Percentiles rank a stretch among this genome's conserved stretches.
Conservation (phyloP, 2,797 vertebrate genomes). For the Pseudocheirus occidentalis region DNA sequence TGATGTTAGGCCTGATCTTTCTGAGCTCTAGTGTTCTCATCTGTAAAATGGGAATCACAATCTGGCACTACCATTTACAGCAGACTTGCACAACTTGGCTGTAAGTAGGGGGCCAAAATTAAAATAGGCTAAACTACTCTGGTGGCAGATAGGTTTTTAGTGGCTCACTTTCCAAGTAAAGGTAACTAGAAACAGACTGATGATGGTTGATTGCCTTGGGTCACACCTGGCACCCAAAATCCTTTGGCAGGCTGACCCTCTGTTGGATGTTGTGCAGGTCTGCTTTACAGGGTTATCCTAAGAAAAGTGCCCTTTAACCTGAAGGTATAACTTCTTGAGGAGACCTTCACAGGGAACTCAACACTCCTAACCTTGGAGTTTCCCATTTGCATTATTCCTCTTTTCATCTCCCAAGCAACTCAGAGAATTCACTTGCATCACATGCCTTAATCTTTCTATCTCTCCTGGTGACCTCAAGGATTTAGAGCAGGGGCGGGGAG, state of each 20-base stretch:
- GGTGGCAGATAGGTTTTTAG: too few relatives aligned
- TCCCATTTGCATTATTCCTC: not conserved
- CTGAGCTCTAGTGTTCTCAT: not conserved
- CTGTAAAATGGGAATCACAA: not conserved
- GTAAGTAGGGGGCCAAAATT: too few relatives aligned
- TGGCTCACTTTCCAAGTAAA: too few relatives aligned
- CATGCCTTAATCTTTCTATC: not conserved
- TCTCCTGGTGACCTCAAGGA: not conserved
- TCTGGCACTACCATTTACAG: not conserved
- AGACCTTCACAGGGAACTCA: not conserved
- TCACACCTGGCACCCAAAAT: too few relatives aligned
- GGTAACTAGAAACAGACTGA: too few relatives aligned
- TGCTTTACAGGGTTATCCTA: not conserved
- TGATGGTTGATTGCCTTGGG: too few relatives aligned
- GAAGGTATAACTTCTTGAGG: not conserved
- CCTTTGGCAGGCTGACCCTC: too few relatives aligned
- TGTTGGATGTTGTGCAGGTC: too few relatives aligned
- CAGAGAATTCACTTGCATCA: not conserved
- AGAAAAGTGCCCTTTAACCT: not conserved
- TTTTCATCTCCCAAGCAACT: not conserved
- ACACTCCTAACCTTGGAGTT: not conserved
- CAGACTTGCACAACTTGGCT: too few relatives aligned
- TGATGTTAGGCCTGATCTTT: not conserved
- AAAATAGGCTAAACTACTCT: too few relatives aligned
- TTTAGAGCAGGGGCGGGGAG: too few relatives aligned